Evolutionary conservation across 2,797 vertebrate species (phyloP).

Genomic region (Microctenopoma stevenorrisi): DNA sequence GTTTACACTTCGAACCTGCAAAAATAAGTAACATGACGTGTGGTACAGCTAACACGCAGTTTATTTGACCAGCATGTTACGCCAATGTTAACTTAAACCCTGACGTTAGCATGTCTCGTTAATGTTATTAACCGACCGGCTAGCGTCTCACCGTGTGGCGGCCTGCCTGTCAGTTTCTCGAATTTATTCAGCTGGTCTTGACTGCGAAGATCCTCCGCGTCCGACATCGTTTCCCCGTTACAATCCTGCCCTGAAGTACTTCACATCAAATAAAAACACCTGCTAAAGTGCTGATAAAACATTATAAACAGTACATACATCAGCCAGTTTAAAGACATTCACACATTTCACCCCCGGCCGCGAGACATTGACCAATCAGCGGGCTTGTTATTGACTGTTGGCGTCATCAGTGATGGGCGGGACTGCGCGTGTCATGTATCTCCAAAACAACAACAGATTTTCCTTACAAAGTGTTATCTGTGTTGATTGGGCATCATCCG

Average conservation of each 20-base stretch:
- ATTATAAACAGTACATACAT: constrained; percentile 54
- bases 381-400: constrained; percentile 60
- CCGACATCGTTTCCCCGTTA: constrained; percentile 76
- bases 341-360: constrained; percentile 62
- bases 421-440: not conserved
- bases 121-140: constrained; percentile 86
- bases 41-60: accelerated
- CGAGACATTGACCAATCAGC: constrained; percentile 74
- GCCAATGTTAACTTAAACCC: constrained; percentile 2
- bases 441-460: constrained; percentile 38
- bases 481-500: not conserved
- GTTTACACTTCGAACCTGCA: not conserved
- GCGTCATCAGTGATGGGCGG: constrained; percentile 44
- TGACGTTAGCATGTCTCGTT: constrained; percentile 51
- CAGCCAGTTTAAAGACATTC: constrained; percentile 56
- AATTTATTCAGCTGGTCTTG: constrained; percentile 89
- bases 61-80: not conserved
- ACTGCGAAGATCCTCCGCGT: constrained; percentile 68
- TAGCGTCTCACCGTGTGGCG: constrained; percentile 77
- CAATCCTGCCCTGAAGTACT: constrained; percentile 39
- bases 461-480: not conserved
- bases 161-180: constrained; percentile 87
- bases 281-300: constrained; percentile 59
- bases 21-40: too few relatives aligned
- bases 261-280: constrained; percentile 58